Percentiles rank a stretch among this genome's conserved stretches.
Evolutionary conservation across 2,888 invertebrate genomes (phyloP).

Genomic region (Acrobasis repandana): DNA sequence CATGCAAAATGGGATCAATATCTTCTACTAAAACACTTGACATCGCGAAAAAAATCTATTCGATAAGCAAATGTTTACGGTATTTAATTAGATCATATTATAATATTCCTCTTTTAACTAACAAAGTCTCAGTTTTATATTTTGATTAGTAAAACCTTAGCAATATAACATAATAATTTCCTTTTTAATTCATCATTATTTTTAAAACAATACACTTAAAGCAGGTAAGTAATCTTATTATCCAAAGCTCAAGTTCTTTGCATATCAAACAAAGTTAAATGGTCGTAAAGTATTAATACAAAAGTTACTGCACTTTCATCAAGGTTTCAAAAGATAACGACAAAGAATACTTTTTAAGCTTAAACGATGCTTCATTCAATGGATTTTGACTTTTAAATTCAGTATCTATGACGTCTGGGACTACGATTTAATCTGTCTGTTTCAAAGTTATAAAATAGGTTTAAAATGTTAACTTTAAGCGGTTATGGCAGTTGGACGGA

Average conservation of each 20-base stretch:
- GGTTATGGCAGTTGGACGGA: constrained; percentile 9
- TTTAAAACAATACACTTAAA: neutral
- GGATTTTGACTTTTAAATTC: constrained; percentile 23
- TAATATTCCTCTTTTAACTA: no score
- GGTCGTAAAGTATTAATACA: constrained; percentile 13
- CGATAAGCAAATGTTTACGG: no score
- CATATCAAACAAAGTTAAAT: constrained; percentile 33
- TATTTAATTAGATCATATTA: no score
- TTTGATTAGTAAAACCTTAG: no score
- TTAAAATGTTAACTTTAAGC: constrained; percentile 10
- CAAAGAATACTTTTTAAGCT: constrained; percentile 16
- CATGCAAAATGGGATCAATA: no score
- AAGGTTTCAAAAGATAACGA: constrained; percentile 12
- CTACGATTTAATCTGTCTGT: constrained; percentile 9
- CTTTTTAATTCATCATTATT: no score
- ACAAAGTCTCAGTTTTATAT: no score
- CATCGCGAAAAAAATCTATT: no score
- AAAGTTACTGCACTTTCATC: constrained; percentile 13
- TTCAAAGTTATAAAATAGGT: constrained; percentile 13
- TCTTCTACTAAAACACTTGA: no score
- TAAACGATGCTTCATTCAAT: constrained; percentile 18
- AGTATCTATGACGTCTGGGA: constrained; percentile 21
- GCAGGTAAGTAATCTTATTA: neutral
- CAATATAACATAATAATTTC: no score
- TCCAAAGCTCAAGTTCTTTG: constrained; percentile 26